Evolutionary conservation across 2,888 invertebrate genomes (phyloP), one percentile per base, ranked within the genome.

Genomic region (Spodoptera littoralis): DNA sequence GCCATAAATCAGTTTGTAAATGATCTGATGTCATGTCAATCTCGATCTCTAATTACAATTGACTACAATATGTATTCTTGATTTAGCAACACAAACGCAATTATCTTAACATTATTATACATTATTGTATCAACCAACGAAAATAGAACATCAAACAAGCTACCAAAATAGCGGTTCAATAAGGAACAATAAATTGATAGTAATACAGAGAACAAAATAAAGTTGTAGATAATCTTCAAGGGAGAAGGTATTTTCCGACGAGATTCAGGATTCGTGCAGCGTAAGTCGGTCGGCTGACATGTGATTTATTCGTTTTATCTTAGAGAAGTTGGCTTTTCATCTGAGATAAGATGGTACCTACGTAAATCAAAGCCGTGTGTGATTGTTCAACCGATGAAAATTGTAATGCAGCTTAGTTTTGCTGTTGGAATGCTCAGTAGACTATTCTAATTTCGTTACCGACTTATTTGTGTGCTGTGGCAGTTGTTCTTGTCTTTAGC

Each of bases 261-360:
- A 75, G 69, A 76, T 77, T 78, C 74, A 67, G 74, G 73, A 73
- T 71, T 80, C 81, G 82, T 85, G 84, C 87, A 84, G 83, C 88
- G 90, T 90, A 91, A 90, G 91, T 86, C 89, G 85, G 86, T 88
- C 84, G 87, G 77, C 85, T 90, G 92, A 91, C 90, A 88, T 85
- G 89, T 90, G 92, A 92, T 92, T 92, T 92, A 92, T 93, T 90
- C 88, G 88, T 89, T 90, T 92, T 90, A 92, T 92, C 91, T 91
- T 80, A 79, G 86, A 86, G 81, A 81, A 85, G 85, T 82, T 83
- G 85, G 87, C 88, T 90, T 91, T 91, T 88, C 85, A 89, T 88
- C 88, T 85, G 72, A 84, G 87, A 91, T 90, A 91, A 89, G 85
- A 80, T 77, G 70, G 80, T 77, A 82, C 86, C 86, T 85, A 84